Evolutionary conservation across 2,113 vertebrate genomes (phyloP).

Genomic region (Xenopus borealis): DNA sequence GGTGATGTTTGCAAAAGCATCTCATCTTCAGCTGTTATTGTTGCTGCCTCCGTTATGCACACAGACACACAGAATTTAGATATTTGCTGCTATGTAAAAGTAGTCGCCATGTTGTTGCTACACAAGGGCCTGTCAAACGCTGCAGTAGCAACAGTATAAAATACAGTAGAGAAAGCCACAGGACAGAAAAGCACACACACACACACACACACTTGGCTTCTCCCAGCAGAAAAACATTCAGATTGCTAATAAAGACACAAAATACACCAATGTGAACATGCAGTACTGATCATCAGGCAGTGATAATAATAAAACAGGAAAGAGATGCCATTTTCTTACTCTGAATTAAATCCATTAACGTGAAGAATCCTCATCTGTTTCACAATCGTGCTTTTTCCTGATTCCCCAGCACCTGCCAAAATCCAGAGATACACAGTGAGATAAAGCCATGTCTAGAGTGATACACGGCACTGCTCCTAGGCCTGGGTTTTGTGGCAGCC

Average conservation of each 20-base stretch:
- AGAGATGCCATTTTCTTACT: conserved; percentile 73
- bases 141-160: conserved; percentile 75
- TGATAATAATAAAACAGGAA: conserved; percentile 13
- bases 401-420: conserved; percentile 93
- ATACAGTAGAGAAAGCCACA: conserved; percentile 58
- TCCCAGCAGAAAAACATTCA: conserved; percentile 11
- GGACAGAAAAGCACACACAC: conserved; percentile 9
- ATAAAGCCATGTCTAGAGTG: background rate
- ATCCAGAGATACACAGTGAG: conserved; percentile 44
- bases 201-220: background rate
- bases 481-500: background rate
- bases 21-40: conserved; percentile 11
- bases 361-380: conserved; percentile 98
- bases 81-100: conserved; percentile 65
- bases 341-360: conserved; percentile 98
- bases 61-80: conserved; percentile 60
- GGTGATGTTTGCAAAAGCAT: conserved; percentile 7
- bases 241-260: background rate
- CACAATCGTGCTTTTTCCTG: conserved; percentile 98
- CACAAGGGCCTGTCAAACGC: conserved; percentile 78
- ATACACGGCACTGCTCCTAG: background rate
- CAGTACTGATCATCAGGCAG: background rate
- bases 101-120: conserved; percentile 77
- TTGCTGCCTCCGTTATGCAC: conserved; percentile 23
- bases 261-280: background rate